phyloP scores from a whole-genome alignment of 2,888 invertebrate species.

The Habroteleia sp. region DNA sequence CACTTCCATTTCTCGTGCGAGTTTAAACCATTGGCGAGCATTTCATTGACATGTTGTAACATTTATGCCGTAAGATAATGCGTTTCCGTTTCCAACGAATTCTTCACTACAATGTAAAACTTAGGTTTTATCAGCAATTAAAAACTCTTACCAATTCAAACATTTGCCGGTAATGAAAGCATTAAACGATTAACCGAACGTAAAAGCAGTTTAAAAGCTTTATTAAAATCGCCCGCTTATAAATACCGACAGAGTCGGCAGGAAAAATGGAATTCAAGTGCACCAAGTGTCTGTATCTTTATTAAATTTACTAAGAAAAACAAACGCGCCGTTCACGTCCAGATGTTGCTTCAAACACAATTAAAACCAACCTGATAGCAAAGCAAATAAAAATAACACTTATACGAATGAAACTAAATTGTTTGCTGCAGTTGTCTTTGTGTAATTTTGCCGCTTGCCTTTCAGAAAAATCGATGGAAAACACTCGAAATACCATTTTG shows the following conservation, averaged over 20 bases:
- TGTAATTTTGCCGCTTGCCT: constrained; percentile 21
- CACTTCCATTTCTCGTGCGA: too few species aligned
- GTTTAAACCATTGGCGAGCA: too few species aligned
- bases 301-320: constrained; percentile 56
- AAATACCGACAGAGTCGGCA: constrained; percentile 14
- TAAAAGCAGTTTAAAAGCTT: constrained; percentile 30
- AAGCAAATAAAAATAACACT: constrained; percentile 51
- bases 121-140: constrained; percentile 10
- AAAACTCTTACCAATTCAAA: constrained; percentile 12
- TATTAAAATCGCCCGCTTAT: constrained; percentile 33
- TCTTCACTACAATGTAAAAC: constrained; percentile 7
- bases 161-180: constrained; percentile 10
- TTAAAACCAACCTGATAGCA: constrained; percentile 51
- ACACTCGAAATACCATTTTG: constrained; percentile 7
- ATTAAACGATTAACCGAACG: constrained; percentile 22
- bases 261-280: constrained; percentile 45
- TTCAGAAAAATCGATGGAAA: constrained; percentile 15
- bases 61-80: too few species aligned
- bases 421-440: constrained; percentile 23
- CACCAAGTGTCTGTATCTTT: constrained; percentile 50
- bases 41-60: too few species aligned
- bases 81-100: too few species aligned
- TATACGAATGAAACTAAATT: constrained; percentile 39
- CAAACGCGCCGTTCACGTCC: constrained; percentile 39
- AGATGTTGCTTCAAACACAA: constrained; percentile 56